Evolutionary conservation across 2,888 invertebrate genomes (phyloP).

Genomic region (Chrysolina haemoptera): DNA sequence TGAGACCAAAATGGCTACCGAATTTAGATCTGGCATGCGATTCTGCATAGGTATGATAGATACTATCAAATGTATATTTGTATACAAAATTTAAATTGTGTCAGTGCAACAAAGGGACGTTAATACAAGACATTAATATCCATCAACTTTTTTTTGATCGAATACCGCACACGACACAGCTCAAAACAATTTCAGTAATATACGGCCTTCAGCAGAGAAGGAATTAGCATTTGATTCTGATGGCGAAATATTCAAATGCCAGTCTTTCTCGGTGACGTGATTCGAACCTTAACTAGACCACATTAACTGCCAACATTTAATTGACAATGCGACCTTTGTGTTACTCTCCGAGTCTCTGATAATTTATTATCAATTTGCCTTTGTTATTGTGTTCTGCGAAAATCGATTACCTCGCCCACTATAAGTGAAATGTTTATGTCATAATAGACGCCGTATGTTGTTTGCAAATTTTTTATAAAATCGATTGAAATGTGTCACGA

Average conservation of each 20-base stretch:
- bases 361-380: slow-evolving; percentile 33
- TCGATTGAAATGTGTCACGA: not conserved
- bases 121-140: no score
- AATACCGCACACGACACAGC: not conserved
- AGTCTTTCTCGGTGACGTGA: slow-evolving; percentile 34
- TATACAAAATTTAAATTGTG: no score
- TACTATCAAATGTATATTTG: no score
- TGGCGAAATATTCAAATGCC: slow-evolving; percentile 34
- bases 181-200: not conserved
- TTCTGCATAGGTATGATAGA: no score
- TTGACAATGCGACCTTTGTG: slow-evolving; percentile 29
- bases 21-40: no score
- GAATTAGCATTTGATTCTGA: slow-evolving; percentile 22
- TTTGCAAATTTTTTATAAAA: slow-evolving; percentile 1
- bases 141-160: not conserved
- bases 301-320: slow-evolving; percentile 25
- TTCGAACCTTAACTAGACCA: slow-evolving; percentile 32
- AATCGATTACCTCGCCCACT: slow-evolving; percentile 34
- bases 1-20: no score
- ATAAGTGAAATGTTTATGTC: slow-evolving; percentile 27
- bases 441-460: slow-evolving; percentile 1
- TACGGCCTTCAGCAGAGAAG: slow-evolving; percentile 5
- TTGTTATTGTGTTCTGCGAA: slow-evolving; percentile 24
- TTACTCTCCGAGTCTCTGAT: slow-evolving; percentile 2
- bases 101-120: no score